Base-by-base conservation (phyloP, 2,888 invertebrate species). In the Pseudococcus jackbeardsleyi region DNA sequence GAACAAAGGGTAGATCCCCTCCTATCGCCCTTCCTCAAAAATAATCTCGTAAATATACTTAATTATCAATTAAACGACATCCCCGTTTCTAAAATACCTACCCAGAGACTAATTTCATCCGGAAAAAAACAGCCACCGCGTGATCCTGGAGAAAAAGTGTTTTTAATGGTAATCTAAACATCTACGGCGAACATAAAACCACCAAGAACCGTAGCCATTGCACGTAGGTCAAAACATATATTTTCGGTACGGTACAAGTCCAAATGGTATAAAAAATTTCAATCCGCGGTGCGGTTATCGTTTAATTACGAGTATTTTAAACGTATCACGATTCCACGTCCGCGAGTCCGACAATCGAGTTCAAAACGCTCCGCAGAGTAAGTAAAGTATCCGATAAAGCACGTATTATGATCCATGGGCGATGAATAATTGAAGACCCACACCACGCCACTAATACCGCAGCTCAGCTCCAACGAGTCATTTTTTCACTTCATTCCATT, bases 341-440 rank as follows among this genome's bases (percentile, higher is more conserved):
- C 26, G 26, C 26, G 26, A 33, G 59, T 59, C 59, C 59, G 59
- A 59, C 59, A 59, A 59, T 59, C 19, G 59, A 59, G 59, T 59
- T 59, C 19, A 59, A 59, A 59, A 59, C 50, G 50, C 12, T 12
- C 50, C 15, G 50, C 17, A 17, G 50, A 33, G 26, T 33, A 33
- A 33, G 26, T 33, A 33, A 33, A 50, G 50, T 50, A 59, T 19
- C 19, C 59, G 59, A 59, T 59, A 59, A 59, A 59, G 59, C 59
- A 59, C 59, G 59, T 59, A 50, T 19, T 59, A 59, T 59, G 19
- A 59, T 59, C 59, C 33, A 72, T 33, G 15, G 26, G 68, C 68
- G 68, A 33, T 72, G 68, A 72, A 72, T 72, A 72, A 72, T 72
- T 72, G 68, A 72, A 72, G 68, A 72, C 68, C 68, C 68, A 72